Conservation (phyloP, 2,113 vertebrate genomes). For the Dicentrarchus labrax region DNA sequence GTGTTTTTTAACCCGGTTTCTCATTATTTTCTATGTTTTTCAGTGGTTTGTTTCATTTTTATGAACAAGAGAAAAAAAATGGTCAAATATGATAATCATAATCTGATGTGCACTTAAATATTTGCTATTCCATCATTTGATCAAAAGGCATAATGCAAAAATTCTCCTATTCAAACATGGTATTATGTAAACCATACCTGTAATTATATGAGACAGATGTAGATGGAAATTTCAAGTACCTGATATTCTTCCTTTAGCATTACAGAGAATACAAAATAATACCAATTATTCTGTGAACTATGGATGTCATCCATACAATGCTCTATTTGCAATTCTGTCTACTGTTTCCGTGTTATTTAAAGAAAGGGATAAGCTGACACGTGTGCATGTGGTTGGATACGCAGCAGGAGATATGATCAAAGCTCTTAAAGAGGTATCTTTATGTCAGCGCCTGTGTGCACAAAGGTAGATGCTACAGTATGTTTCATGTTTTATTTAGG, state of each 20-base stretch:
- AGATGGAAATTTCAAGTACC: slow-evolving; percentile 6
- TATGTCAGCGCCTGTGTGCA: slow-evolving; percentile 1
- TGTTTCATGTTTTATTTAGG: slow-evolving; percentile 35
- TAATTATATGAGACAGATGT: slow-evolving; percentile 4
- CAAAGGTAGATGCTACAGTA: not conserved
- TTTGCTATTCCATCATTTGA: not conserved
- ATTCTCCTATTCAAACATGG: not conserved
- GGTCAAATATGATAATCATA: not conserved
- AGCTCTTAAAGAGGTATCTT: slow-evolving; percentile 20
- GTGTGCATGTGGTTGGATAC: not conserved
- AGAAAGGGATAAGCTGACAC: not conserved
- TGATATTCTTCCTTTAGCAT: slow-evolving; percentile 15
- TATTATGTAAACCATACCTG: not conserved
- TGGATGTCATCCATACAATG: slow-evolving; percentile 9
- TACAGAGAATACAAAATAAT: slow-evolving; percentile 22
- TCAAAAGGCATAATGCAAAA: not conserved
- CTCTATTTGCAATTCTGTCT: not conserved
- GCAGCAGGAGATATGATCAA: slow-evolving; percentile 36
- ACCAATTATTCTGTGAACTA: slow-evolving; percentile 35
- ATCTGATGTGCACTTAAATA: not conserved
- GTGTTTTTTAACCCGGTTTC: not conserved
- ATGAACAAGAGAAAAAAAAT: not conserved
- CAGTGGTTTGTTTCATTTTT: too few species aligned
- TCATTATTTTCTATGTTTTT: not conserved
- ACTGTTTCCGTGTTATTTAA: not conserved